A percentile compares a stretch with the other conserved stretches of the same genome.
These are phyloP conservation scores for Phasianus colchicus DNA, from an alignment of 2,113 vertebrate species.

Conservation along the genomic window DNA sequence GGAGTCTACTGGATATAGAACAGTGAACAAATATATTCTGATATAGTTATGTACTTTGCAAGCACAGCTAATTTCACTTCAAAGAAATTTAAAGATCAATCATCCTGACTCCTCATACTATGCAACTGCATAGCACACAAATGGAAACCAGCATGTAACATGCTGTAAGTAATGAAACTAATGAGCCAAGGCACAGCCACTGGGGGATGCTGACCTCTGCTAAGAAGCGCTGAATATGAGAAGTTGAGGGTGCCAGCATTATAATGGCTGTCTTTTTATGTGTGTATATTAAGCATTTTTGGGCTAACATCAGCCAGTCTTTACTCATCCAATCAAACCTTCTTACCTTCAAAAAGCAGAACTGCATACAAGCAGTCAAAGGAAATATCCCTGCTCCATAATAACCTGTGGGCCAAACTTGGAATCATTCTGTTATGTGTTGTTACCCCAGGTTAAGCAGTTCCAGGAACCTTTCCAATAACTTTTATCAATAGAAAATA, in stretches of 20 bases:
- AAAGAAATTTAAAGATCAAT: background rate
- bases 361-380: background rate
- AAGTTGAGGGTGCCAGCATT: background rate
- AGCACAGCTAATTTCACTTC: background rate
- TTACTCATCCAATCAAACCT: background rate
- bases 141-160: accelerated
- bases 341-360: background rate
- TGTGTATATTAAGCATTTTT: background rate
- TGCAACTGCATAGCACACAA: background rate
- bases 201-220: background rate
- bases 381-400: background rate
- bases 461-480: background rate
- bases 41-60: background rate
- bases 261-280: background rate
- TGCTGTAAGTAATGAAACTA: background rate
- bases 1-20: background rate
- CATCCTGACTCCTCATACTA: background rate
- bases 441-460: accelerated
- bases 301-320: background rate
- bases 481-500: background rate
- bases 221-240: background rate
- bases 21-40: background rate
- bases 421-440: background rate
- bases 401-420: background rate
- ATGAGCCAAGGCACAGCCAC: background rate